Base-by-base conservation (phyloP, 2,797 vertebrate genomes). In the Poecile montanus region DNA sequence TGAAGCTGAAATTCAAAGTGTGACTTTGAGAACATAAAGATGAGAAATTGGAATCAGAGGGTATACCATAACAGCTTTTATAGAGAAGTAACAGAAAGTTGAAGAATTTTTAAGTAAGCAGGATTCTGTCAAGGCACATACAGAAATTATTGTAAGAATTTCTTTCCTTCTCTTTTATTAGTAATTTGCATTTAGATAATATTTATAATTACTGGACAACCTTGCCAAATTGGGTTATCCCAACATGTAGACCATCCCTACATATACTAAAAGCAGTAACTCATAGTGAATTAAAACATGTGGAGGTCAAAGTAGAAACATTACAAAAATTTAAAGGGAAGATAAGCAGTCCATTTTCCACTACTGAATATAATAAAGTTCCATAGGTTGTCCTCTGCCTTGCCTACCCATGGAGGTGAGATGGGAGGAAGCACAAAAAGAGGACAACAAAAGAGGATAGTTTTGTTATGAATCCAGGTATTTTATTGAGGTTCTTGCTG, bases 1-100 rank as follows among this genome's bases (percentile, higher is more conserved):
- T 89, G 87, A 97, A 93, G 91, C 20, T 60, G 75, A 92, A 89
- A 85, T 94, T 88, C 81, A 82, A 89, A 95, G 87, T 51, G 29
- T 80, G 71, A 60, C 44, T 95, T 89, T 84, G 73, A 93, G 76
- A 90, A 90, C 21, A 66, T 29, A 70, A 84, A 94, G 73, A 72
- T 51, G n/a, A 84, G 66, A 70, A 84, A 81, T 21, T 78, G 40
- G 36, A 91, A 81, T 76, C 66, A 81, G 82, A 93, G 26, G 10
- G 44, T 48, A n/a, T 61, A 72, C 20, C 50, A 10, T 51, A 81
- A 78, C 30, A 68, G 48, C 26, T n/a, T 84, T 84, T 67, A 36
- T 32, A 81, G 56, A 51, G 90, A 42, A 72, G 16, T 51, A 61
- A 25, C 34, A 84, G 73, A 75, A 88, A 75, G 58, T 16, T 70